Evolutionary conservation across 2,888 invertebrate species (phyloP).

Genomic region (Herminia tarsipennalis): DNA sequence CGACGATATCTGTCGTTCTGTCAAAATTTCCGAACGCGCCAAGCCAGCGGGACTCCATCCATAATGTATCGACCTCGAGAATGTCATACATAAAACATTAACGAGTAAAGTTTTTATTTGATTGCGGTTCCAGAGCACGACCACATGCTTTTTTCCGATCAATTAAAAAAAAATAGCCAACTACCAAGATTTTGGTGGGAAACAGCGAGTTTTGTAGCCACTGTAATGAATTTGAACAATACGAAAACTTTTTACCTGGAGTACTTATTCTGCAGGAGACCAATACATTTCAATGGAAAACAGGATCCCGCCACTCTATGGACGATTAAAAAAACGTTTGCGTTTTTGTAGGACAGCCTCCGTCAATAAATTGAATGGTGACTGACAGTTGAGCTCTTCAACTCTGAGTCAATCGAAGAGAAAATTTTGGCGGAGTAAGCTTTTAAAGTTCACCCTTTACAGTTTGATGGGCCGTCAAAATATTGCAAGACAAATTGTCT

Average conservation of each 20-base stretch:
- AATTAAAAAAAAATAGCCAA: conserved; percentile 72
- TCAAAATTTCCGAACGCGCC: conserved; percentile 77
- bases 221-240: conserved; percentile 66
- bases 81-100: conserved; percentile 83
- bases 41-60: conserved; percentile 79
- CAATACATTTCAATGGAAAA: conserved; percentile 55
- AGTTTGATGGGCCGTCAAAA: conserved; percentile 46
- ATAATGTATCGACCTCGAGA: conserved; percentile 77
- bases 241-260: conserved; percentile 60
- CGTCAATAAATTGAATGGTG: conserved; percentile 51
- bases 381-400: conserved; percentile 44
- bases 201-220: conserved; percentile 63
- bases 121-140: conserved; percentile 72
- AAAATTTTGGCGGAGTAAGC: conserved; percentile 13
- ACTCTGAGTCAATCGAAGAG: conserved; percentile 14
- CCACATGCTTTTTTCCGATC: conserved; percentile 67
- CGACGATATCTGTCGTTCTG: conserved; percentile 74
- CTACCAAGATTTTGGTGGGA: conserved; percentile 78
- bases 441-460: conserved; percentile 19
- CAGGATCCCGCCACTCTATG: conserved; percentile 51
- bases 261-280: conserved; percentile 59
- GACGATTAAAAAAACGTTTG: conserved; percentile 42
- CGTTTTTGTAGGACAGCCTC: conserved; percentile 50
- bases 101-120: conserved; percentile 82
- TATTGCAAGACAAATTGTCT: conserved; percentile 46